Evolutionary conservation across 1,140 invertebrate genomes (phyloP), one percentile per base, ranked within the genome.

Genomic region (Zophobas atratus): DNA sequence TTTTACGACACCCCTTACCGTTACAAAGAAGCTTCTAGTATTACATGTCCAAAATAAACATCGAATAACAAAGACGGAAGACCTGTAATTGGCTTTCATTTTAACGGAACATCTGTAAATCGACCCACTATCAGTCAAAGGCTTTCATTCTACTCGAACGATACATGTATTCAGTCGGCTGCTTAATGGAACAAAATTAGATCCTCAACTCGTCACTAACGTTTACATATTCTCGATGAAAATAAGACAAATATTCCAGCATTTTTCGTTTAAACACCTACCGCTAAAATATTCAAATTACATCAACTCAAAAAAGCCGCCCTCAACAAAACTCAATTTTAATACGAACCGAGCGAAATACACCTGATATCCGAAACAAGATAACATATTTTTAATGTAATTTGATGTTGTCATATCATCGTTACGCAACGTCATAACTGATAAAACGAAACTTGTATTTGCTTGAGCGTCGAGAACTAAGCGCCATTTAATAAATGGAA

Each of bases 381-480:
- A 51, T 51, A 51, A 51, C 49, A 51, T 20, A 20, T 51, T 51
- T 51, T 51, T 51, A 51, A 51, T 51, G 49, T 51, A 51, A 51
- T 4, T 20, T 51, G 4, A 51, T 20, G 49, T 51, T 51, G n/a
- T 51, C 20, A 51, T 51, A 20, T 51, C 49, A 51, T 51, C 49
- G 20, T 51, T 4, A n/a, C 4, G 4, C 49, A 51, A 51, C 43
- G 43, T 46, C 43, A 51, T 20, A 51, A 51, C 20, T 51, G 3
- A 20, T 20, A 51, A 51, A 51, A 51, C 49, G n/a, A 51, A 51
- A 51, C 43, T 4, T 46, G 3, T 46, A 46, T 46, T 46, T 46
- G 43, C 43, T 4, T 0, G 3, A 3, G 3, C 8, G 0, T 3
- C 8, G 3, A 3, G 43, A 8, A 46, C 43, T 51, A 51, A 51